Conservation (phyloP, 2,113 vertebrate genomes). For the Solea senegalensis region DNA sequence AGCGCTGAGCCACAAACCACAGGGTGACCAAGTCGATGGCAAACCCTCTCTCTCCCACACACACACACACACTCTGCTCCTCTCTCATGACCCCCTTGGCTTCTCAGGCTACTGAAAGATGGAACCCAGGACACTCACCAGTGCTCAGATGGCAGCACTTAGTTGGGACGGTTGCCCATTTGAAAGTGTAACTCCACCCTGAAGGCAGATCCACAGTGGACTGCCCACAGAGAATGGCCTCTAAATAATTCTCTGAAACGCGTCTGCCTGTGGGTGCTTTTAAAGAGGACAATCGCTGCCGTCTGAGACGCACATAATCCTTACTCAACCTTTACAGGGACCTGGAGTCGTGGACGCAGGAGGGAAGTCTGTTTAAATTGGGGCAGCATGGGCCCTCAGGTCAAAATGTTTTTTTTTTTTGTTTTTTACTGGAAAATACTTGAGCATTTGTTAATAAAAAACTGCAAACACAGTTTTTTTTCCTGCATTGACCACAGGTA, state of each 20-base stretch:
- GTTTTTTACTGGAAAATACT: neutral
- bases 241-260: conserved; percentile 66
- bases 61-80: neutral
- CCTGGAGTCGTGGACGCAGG: conserved; percentile 41
- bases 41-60: conserved; percentile 10
- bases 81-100: conserved; percentile 43
- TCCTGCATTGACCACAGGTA: neutral
- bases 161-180: conserved; percentile 59
- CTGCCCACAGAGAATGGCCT: conserved; percentile 49
- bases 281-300: conserved; percentile 60
- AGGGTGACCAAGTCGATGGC: conserved; percentile 47
- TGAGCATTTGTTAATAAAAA: neutral
- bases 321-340: conserved; percentile 62
- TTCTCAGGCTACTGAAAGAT: conserved; percentile 63
- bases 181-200: conserved; percentile 72
- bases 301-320: conserved; percentile 65
- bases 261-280: conserved; percentile 61
- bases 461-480: neutral
- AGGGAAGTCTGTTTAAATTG: conserved; percentile 35
- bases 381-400: conserved; percentile 46
- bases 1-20: conserved; percentile 71
- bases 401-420: neutral
- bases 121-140: conserved; percentile 61
- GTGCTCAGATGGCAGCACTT: conserved; percentile 71
- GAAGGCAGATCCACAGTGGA: conserved; percentile 56